These are phyloP conservation scores for Hemaris fuciformis DNA, from an alignment of 2,888 invertebrate genomes.

Conservation along the genomic window DNA sequence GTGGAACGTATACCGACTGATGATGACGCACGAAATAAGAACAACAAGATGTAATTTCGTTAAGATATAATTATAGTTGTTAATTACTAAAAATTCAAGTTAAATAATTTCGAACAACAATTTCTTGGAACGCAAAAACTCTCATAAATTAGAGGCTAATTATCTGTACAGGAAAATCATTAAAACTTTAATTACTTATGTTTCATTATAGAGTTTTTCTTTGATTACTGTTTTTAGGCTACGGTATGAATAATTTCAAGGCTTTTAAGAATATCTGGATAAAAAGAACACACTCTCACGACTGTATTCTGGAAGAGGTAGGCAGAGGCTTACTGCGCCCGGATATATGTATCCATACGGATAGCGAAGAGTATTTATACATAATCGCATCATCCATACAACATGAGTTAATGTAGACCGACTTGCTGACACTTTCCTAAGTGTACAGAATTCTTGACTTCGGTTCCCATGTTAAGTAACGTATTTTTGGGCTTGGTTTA, in stretches of 20 bases:
- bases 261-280: no score
- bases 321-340: no score
- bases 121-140: not conserved
- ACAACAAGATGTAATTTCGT: not conserved
- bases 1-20: not conserved
- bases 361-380: no score
- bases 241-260: not conserved
- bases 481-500: no score
- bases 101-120: not conserved
- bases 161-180: not conserved
- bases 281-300: no score
- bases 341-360: no score
- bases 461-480: no score
- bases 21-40: not conserved
- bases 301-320: no score
- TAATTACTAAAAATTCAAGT: not conserved
- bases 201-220: not conserved
- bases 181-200: not conserved
- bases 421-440: no score
- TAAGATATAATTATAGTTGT: not conserved
- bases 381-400: no score
- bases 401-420: no score
- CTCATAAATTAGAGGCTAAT: not conserved
- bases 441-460: no score
- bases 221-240: not conserved